Base-by-base conservation (phyloP, 2,797 vertebrate genomes). In the Artibeus jamaicensis region DNA sequence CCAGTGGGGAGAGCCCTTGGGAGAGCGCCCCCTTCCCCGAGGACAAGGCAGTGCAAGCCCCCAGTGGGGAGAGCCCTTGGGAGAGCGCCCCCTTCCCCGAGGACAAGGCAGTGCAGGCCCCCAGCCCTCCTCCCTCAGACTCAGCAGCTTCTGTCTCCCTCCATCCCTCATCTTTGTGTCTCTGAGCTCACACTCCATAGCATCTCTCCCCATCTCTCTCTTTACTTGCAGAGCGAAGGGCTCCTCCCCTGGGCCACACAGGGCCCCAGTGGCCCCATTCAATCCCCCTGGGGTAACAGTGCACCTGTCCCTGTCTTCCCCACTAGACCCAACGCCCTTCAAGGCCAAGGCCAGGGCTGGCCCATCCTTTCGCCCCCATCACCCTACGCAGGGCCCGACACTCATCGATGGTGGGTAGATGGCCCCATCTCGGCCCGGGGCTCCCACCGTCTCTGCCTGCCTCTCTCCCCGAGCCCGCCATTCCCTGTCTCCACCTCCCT, bases 371-470 rank as follows among this genome's bases (percentile, higher is more conserved):
- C 14, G 71, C 76, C 67, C 62, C 73, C 9, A 50, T 76, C 29
- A 48, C 50, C 55, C 76, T 9, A 34, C 2, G 16, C 77, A 62
- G 82, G 39, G 83, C 62, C 68, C 39, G 74, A 46, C 86, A 14
- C 57, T 4, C n/a, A 1, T 11, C 0, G 34, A 22, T 11, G 1
- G 6, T 29, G 15, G 48, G n/a, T 53, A 3, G 9, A 5, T 1
- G 2, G 39, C 57, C 59, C 79, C 34, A n/a, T 19, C 74, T 89
- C 73, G 42, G 62, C 5, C 3, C 0, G 0, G 62, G 4, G 78
- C 29, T 14, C 11, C 37, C 76, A 9, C 18, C 9, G 24, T 16
- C 71, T 46, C 90, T 55, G 71, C 16, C 48, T 32, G 32, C 16
- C 81, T 26, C 19, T 78, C n/a, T 81, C 55, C 48, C 74, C 67